Evolutionary conservation across 2,888 invertebrate species (phyloP).

Genomic region (Smittia sp.): DNA sequence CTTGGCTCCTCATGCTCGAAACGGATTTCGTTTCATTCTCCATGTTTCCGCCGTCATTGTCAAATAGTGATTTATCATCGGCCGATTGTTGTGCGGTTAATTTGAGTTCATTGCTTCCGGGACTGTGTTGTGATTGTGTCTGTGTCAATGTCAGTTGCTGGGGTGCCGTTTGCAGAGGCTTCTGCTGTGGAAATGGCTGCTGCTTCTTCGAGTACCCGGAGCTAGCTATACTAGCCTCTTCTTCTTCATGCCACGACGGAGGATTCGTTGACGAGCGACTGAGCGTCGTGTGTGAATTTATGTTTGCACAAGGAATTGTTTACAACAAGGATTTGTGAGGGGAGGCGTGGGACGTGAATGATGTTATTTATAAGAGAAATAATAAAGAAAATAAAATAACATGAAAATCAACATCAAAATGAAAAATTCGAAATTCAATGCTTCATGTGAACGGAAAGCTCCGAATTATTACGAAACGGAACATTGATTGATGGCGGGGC

Average conservation of each 20-base stretch:
- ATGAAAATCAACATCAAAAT: neutral
- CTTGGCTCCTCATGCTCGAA: slow-evolving; percentile 57
- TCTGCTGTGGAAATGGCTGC: slow-evolving; percentile 21
- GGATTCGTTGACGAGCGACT: slow-evolving; percentile 53
- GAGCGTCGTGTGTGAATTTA: slow-evolving; percentile 16
- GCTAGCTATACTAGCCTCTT: slow-evolving; percentile 45
- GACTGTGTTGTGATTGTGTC: slow-evolving; percentile 40
- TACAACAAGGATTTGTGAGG: neutral
- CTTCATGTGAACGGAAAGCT: neutral
- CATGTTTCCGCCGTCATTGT: slow-evolving; percentile 80
- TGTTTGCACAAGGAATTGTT: slow-evolving; percentile 21
- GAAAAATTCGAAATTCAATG: neutral
- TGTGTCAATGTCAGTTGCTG: neutral
- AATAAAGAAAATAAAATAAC: neutral
- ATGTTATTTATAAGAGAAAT: slow-evolving; percentile 1
- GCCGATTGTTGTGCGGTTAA: slow-evolving; percentile 33
- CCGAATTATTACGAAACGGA: neutral
- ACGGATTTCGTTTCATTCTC: slow-evolving; percentile 90
- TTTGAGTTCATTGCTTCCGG: slow-evolving; percentile 41
- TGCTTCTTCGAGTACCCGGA: slow-evolving; percentile 48
- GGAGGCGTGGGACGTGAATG: neutral
- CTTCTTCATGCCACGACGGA: slow-evolving; percentile 53
- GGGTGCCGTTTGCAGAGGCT: slow-evolving; percentile 15
- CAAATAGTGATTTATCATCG: slow-evolving; percentile 41
- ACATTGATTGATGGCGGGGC: neutral